A percentile compares a stretch with the other conserved stretches of the same genome.
These are phyloP conservation scores for Mustela lutreola DNA, from an alignment of 2,113 vertebrate species.

Conservation along the genomic window DNA sequence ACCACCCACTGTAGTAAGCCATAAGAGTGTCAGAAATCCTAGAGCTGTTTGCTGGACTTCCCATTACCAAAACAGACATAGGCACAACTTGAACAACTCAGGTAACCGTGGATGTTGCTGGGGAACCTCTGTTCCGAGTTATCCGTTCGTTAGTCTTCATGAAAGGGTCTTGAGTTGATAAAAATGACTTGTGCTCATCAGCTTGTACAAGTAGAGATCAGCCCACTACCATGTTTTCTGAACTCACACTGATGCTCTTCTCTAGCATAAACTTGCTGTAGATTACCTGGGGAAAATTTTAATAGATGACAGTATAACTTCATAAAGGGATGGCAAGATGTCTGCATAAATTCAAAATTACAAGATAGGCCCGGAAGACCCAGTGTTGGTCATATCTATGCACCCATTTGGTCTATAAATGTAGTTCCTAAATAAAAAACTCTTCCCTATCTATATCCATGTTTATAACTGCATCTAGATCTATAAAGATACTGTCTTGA, in stretches of 20 bases:
- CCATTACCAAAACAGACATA: background rate
- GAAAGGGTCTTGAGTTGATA: background rate
- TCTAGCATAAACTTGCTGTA: background rate
- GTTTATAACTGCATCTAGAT: background rate
- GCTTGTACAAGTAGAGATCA: background rate
- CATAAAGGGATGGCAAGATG: background rate
- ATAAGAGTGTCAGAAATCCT: background rate
- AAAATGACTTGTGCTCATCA: conserved; percentile 7
- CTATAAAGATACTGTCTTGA: background rate
- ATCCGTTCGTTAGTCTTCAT: background rate
- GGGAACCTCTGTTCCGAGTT: background rate
- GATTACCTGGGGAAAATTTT: conserved; percentile 1
- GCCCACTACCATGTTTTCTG: background rate
- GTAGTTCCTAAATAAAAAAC: background rate
- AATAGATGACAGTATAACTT: background rate
- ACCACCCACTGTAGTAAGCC: too few relatives aligned
- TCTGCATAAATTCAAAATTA: background rate
- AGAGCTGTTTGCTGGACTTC: background rate
- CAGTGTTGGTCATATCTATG: background rate
- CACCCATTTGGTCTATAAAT: background rate
- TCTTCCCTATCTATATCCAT: background rate
- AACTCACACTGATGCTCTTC: background rate
- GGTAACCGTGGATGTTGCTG: background rate
- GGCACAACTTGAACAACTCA: background rate
- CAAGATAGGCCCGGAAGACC: background rate